Conservation (phyloP, 2,888 invertebrate species). For the Polyommatus icarus region DNA sequence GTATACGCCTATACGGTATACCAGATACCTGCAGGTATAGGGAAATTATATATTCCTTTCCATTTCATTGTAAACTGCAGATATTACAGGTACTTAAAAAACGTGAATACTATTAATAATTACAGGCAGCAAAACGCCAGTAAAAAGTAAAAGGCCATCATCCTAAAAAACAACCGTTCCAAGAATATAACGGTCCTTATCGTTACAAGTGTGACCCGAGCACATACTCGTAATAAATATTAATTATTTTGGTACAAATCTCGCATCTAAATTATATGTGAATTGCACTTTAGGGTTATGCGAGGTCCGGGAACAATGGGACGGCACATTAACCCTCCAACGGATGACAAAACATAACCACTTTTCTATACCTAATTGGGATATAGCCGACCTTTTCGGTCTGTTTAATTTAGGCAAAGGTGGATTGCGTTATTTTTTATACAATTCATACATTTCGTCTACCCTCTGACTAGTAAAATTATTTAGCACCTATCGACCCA, state of each 20-base stretch:
- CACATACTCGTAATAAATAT: conserved; percentile 16
- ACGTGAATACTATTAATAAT: background rate
- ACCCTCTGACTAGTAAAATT: no score
- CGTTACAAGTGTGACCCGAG: conserved; percentile 7
- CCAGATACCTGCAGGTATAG: no score
- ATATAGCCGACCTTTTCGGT: conserved; percentile 16
- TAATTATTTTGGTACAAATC: conserved; percentile 22
- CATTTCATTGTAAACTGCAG: no score
- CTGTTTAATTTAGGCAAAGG: background rate
- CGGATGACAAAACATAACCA: conserved; percentile 23
- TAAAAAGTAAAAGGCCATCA: background rate
- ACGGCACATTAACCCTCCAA: conserved; percentile 21
- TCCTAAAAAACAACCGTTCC: background rate
- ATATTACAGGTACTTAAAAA: background rate
- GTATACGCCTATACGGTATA: no score
- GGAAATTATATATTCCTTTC: no score
- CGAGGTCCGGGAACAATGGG: conserved; percentile 25
- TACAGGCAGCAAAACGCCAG: background rate
- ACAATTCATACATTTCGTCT: no score
- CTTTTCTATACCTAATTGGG: conserved; percentile 9
- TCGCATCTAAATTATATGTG: conserved; percentile 18
- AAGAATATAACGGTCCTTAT: background rate
- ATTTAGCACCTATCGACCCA: no score
- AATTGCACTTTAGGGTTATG: conserved; percentile 25
- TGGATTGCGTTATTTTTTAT: no score